Conservation (phyloP, 2,113 vertebrate species). For the Spea bombifrons region DNA sequence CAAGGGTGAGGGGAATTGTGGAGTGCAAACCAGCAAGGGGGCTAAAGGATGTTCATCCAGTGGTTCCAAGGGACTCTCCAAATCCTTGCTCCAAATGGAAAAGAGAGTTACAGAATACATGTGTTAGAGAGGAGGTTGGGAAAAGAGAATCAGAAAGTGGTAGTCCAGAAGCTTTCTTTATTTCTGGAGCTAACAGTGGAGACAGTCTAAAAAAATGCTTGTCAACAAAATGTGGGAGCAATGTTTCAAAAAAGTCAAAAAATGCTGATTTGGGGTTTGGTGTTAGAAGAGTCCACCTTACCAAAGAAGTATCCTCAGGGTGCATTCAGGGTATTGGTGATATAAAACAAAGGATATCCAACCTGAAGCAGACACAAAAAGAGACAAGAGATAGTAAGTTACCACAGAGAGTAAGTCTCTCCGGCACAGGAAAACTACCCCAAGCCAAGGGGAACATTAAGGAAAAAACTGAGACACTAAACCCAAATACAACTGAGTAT, state of each 20-base stretch:
- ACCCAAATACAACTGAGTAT: neutral
- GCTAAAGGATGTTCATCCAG: neutral
- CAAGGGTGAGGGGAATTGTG: neutral
- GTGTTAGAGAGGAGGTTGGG: neutral
- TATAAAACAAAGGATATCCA: conserved; percentile 2
- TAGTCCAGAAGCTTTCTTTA: neutral
- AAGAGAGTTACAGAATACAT: conserved; percentile 24
- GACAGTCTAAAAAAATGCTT: conserved; percentile 7
- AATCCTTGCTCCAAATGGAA: conserved; percentile 41
- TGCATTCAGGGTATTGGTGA: neutral
- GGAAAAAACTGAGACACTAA: conserved; percentile 2
- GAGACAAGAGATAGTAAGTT: conserved; percentile 1
- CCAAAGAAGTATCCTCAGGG: conserved; percentile 4
- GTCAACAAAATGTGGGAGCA: neutral
- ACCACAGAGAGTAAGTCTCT: conserved; percentile 8
- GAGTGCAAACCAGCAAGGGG: conserved; percentile 6
- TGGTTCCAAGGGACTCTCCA: neutral
- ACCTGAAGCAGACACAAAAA: neutral
- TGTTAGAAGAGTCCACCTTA: conserved; percentile 16
- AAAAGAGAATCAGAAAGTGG: conserved; percentile 7
- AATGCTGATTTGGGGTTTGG: neutral
- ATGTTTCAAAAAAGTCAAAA: conserved; percentile 14
- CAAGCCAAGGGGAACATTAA: neutral
- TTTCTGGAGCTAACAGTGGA: neutral
- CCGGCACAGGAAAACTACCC: conserved; percentile 1